Evolutionary conservation across 1,140 invertebrate genomes (phyloP).

Genomic region (Drosophila tani): DNA sequence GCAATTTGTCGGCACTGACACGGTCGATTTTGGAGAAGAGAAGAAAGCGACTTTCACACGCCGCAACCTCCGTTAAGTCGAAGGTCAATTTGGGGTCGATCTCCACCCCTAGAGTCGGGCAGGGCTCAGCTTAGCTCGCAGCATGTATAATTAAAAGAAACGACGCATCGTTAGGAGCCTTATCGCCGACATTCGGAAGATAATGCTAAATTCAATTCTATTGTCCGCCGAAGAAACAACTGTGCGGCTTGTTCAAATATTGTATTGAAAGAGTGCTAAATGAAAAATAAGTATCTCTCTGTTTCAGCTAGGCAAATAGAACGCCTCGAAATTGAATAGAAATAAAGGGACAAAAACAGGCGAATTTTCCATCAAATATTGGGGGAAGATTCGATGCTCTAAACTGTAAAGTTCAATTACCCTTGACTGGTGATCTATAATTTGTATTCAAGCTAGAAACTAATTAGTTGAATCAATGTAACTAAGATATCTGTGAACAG

Average conservation of each 20-base stretch:
- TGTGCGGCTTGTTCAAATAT: conserved; percentile 81
- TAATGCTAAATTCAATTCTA: conserved; percentile 81
- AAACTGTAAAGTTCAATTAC: conserved; percentile 2
- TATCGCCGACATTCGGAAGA: conserved; percentile 59
- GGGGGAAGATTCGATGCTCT: conserved; percentile 34
- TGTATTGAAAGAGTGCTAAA: conserved; percentile 80
- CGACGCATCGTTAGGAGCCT: conserved; percentile 60
- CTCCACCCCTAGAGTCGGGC: background rate
- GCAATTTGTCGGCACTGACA: conserved; percentile 75
- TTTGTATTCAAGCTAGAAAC: too few relatives aligned
- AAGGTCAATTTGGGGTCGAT: conserved; percentile 77
- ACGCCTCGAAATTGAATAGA: conserved; percentile 64
- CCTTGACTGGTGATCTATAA: background rate
- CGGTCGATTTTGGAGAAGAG: conserved; percentile 34
- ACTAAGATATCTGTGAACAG: background rate
- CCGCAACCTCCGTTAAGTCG: conserved; percentile 31
- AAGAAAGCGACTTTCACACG: conserved; percentile 67
- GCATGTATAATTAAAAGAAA: conserved; percentile 68
- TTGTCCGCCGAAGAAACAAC: conserved; percentile 69
- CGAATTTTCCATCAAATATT: conserved; percentile 20
- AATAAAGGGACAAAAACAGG: conserved; percentile 38
- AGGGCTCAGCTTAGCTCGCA: conserved; percentile 5
- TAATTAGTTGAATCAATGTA: background rate
- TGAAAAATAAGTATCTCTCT: conserved; percentile 72
- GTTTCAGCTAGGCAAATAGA: conserved; percentile 77